Conservation (phyloP, 2,888 invertebrate species). For the Noctua comes region DNA sequence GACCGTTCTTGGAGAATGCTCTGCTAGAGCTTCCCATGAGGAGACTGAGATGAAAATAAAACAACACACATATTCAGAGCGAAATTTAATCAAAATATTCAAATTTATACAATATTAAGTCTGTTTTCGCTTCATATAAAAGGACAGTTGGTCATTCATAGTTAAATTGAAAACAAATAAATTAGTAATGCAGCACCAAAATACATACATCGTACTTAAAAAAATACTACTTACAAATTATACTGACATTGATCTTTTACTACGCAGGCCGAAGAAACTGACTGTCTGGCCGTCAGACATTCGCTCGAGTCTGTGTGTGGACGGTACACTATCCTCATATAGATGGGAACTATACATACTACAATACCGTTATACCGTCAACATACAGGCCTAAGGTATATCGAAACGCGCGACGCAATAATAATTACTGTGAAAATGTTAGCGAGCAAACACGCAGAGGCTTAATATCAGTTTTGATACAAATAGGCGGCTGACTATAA, state of each 20-base stretch:
- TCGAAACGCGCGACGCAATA: constrained; percentile 27
- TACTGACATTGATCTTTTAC: constrained; percentile 65
- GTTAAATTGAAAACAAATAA: constrained; percentile 86
- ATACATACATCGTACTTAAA: constrained; percentile 85
- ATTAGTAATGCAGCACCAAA: constrained; percentile 90
- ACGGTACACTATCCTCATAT: constrained; percentile 1
- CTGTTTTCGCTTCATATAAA: constrained; percentile 86
- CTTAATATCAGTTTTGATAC: constrained; percentile 16
- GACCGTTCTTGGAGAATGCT: neutral
- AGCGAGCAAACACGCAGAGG: constrained; percentile 35
- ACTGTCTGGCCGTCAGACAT: constrained; percentile 40
- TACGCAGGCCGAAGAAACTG: constrained; percentile 38
- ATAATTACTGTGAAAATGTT: constrained; percentile 33
- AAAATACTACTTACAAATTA: constrained; percentile 77
- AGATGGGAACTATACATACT: constrained; percentile 9
- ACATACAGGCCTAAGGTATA: constrained; percentile 35
- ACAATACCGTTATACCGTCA: constrained; percentile 6
- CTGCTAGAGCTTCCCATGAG: too few relatives aligned
- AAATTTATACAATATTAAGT: constrained; percentile 86
- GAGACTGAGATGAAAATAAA: constrained; percentile 71
- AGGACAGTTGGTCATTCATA: constrained; percentile 81
- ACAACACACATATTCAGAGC: constrained; percentile 76
- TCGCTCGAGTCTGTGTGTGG: constrained; percentile 19
- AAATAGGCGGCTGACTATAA: constrained; percentile 31
- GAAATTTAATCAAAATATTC: constrained; percentile 88